Conservation (phyloP, 1,140 invertebrate genomes). For the Caenorhabditis briggsae region DNA sequence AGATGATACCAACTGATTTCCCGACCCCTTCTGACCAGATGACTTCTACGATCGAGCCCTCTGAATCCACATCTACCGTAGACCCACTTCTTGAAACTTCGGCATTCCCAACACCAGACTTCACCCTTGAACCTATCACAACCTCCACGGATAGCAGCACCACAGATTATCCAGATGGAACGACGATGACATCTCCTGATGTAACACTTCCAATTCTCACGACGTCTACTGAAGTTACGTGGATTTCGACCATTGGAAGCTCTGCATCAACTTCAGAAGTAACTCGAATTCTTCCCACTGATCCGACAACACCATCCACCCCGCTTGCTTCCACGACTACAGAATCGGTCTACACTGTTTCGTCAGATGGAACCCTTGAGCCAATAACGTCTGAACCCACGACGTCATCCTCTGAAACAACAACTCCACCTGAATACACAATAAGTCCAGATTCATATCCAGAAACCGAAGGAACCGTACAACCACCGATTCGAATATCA, state of each 20-base stretch:
- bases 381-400: neutral
- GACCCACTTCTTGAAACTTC: neutral
- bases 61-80: too few species aligned
- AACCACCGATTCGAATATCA: constrained; percentile 14
- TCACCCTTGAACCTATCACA: constrained; percentile 9
- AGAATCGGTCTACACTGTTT: neutral
- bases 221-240: neutral
- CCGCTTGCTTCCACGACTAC: neutral
- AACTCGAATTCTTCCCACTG: neutral
- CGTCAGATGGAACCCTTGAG: constrained; percentile 32
- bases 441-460: constrained; percentile 7
- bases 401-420: neutral
- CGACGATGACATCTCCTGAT: constrained; percentile 5
- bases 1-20: neutral
- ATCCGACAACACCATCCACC: neutral
- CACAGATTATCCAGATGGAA: neutral
- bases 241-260: neutral
- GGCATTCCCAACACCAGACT: constrained; percentile 3
- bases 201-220: neutral
- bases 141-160: neutral
- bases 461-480: constrained; percentile 13
- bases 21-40: neutral
- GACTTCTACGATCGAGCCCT: neutral
- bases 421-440: neutral
- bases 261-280: neutral